Conservation (phyloP, 2,797 vertebrate species). For the Pseudomugil tenellus region DNA sequence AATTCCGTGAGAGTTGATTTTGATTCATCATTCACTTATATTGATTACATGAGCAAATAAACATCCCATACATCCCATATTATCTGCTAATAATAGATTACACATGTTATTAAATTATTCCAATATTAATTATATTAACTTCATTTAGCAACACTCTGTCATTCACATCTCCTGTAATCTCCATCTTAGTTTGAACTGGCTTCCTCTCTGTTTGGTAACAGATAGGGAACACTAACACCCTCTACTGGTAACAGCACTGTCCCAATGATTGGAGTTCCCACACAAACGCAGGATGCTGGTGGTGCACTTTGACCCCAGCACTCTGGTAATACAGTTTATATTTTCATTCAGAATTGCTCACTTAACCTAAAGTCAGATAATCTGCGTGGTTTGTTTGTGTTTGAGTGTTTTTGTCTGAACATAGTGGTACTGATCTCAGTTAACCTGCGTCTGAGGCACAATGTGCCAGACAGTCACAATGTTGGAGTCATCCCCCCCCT, state of each 20-base stretch:
- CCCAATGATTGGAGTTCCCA: background rate
- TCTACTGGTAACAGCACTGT: conserved; percentile 24
- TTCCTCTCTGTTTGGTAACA: background rate
- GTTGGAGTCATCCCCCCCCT: conserved; percentile 5
- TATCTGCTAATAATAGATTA: background rate
- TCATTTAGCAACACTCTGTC: background rate
- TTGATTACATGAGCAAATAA: background rate
- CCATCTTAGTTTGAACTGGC: background rate
- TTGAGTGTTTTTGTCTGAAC: conserved; percentile 30
- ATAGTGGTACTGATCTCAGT: conserved; percentile 2
- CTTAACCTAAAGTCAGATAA: conserved; percentile 1
- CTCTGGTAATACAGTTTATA: background rate
- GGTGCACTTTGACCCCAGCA: background rate
- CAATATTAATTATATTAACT: background rate
- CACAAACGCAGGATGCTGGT: background rate
- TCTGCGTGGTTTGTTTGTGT: conserved; percentile 4
- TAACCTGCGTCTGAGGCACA: conserved; percentile 20
- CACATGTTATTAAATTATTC: background rate
- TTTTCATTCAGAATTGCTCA: conserved; percentile 25
- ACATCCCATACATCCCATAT: background rate
- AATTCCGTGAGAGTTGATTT: background rate
- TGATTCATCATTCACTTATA: background rate
- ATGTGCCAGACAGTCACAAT: conserved; percentile 46
- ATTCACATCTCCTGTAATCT: background rate
- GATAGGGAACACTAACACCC: conserved; percentile 4